Evolutionary conservation across 2,888 invertebrate species (phyloP), one percentile per base, ranked within the genome.

Genomic region (Ectropis crepuscularia): DNA sequence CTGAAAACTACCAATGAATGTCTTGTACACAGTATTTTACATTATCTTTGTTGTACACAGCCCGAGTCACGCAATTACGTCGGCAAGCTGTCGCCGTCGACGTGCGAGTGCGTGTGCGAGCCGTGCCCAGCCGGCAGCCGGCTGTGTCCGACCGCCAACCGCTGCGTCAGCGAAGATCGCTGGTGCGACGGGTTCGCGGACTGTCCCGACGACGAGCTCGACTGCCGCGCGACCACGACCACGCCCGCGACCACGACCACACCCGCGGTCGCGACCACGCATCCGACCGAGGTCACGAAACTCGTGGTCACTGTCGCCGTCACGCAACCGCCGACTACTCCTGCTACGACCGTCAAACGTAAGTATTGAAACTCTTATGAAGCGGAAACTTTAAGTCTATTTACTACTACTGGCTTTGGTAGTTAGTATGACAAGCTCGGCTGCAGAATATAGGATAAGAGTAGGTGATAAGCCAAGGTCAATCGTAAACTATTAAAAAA

Each of bases 131-230:
- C 83, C n/a, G 94, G 94, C 16, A 94, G 95, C 11, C 93, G 89
- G 48, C 88, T 96, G 36, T 98, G 97, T 74, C 95, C 95, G 0
- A 96, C 96, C 0, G 96, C 95, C 79, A 95, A 95, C 63, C 90
- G 95, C 55, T 97, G 97, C 77, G 94, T 97, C 11, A 92, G 95
- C 0, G 92, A 94, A 45, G 87, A 93, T 0, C 88, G 94, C 9
- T 97, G 97, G 97, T 98, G 98, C 79, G 95, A 98, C 80, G 97
- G 97, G 0, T 88, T 96, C 0, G 93, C 94, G 68, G 96, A 98
- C 83, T 98, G 98, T 75, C 95, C 96, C 0, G 97, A 97, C 77
- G 98, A 98, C 81, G 98, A 98, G 86, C 83, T 87, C 4, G 88
- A 94, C 62, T 98, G 97, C 75, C 77, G 81, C 74, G 78, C 81